Base-by-base conservation (phyloP, 1,140 invertebrate species). In the Sitophilus oryzae region DNA sequence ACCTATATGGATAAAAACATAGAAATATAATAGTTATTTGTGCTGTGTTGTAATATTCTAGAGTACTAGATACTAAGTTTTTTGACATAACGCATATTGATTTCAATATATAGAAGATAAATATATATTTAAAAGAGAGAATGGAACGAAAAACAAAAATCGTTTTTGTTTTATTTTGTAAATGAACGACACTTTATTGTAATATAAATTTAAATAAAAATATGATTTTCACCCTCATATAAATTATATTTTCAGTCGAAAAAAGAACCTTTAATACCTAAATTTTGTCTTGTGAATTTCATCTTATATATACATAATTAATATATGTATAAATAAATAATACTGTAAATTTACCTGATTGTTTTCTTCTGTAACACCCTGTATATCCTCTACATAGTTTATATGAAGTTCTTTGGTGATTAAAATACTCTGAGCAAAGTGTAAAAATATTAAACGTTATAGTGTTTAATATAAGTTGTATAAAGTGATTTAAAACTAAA, bases 11-110 rank as follows among this genome's bases (percentile, higher is more conserved):
- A 69, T 70, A 71, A 68, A 64, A 66, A 48, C 35, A 53, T 42
- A 52, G 48, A 55, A 22, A 42, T 50, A 51, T 56, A 52, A 61
- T 71, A 71, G 69, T 67, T 71, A 66, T 68, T 71, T 70, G 70
- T 71, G 70, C 69, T 71, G 70, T 71, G 70, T 67, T 71, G 70
- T 71, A 70, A 70, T 68, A 69, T 67, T 69, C 65, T 71, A 71
- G 68, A 64, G 56, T 63, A 62, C 63, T 58, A 68, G 54, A 50
- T 60, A 61, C 49, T 61, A 58, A 58, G 55, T 63, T 63, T 48
- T 61, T 58, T 30, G 25, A 60, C 48, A 60, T 52, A 55, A 35
- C 49, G 45, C 38, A 40, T 23, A 42, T 57, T 57, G 53, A 61
- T 59, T 63, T 61, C 45, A 30, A 11, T 30, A 30, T 30, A 11